Evolutionary conservation across 2,113 vertebrate species (phyloP), one percentile per base, ranked within the genome.

Genomic region (Trogon melanurus): DNA sequence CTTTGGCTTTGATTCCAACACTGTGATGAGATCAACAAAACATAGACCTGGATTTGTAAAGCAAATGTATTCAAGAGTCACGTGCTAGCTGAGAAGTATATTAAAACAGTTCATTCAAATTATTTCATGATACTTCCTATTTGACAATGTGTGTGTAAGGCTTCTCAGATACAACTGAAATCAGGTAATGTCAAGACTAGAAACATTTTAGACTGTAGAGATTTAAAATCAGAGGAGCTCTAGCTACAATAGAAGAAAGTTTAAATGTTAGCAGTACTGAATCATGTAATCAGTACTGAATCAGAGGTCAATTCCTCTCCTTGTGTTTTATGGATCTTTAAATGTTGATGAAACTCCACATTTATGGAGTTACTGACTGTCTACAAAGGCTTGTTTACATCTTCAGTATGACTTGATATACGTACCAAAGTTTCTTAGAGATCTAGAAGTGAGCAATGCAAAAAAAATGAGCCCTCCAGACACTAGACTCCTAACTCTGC

Each of bases 341-440:
- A 76, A 74, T 44, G 34, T 62, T 86, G 38, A 75, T 48, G 19
- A 53, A 86, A 74, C 13, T 78, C 65, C 32, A 82, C 51, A 26
- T 51, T 44, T 48, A 66, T 85, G 61, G 81, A 93, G 61, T 60
- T 72, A 36, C 47, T 76, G 71, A 13, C 45, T 66, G 38, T 26
- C 62, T 81, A 21, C 60, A 70, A 60, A 84, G 16, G 38, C 15
- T 91, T 86, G 51, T 80, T 89, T 73, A 78, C 38, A 88, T 70
- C 38, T 62, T 70, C n/a, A 51, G 21, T 44, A 36, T 30, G 27
- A 58, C 71, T 86, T 93, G 36, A 80, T 53, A 25, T 26, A 86
- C 12, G 34, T 60, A 86, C 22, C 20, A 66, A 62, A 62, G 18
- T 21, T 74, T 92, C 94, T 91, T 73, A 87, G 73, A 93, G 36